Evolutionary conservation across 2,797 vertebrate genomes (phyloP), one percentile per base, ranked within the genome.

Genomic region (Sebastes glaucus): DNA sequence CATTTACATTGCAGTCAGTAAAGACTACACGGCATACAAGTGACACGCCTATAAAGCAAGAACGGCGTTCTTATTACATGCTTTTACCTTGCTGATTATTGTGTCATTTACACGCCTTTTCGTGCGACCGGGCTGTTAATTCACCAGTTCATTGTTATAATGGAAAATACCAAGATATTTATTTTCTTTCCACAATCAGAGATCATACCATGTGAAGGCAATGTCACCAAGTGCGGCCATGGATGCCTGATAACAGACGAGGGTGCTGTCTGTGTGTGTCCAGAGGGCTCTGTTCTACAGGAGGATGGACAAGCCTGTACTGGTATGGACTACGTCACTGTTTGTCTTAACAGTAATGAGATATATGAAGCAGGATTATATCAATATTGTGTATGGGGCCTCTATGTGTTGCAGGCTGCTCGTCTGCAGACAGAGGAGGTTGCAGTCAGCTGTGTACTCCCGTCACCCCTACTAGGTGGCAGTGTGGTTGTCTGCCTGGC

Each of bases 371-470:
- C 13, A 11, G 30, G 7, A 18, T 8, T 22, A 13, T 1, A 53
- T 52, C 3, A 52, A 25, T 13, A 61, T 66, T 22, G 11, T 30
- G 9, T 6, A 6, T 16, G 22, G 16, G 57, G 27, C 7, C 8
- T 67, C 25, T 55, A 4, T 71, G 32, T 69, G 66, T 94, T 59
- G 89, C 92, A 99, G 98, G 97, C 64, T 99, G 98, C 82, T 96
- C 93, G 0, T 97, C 97, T 46, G 92, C 94, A 87, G 98, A 99
- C 87, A 96, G 96, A 49, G 97, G 97, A 18, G 97, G 96, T 2
- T 99, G 98, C 89, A 98, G 97, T 87, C 98, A 99, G 89, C 93
- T 96, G 71, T 99, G 98, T 78, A 90, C 92, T 72, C 87, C 93
- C 25, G 73, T 95, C 82, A 93, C 86, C 64, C 96, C 96, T 0